These are phyloP conservation scores for Brachyptera risi DNA, from an alignment of 2,888 invertebrate genomes.

Conservation along the genomic window DNA sequence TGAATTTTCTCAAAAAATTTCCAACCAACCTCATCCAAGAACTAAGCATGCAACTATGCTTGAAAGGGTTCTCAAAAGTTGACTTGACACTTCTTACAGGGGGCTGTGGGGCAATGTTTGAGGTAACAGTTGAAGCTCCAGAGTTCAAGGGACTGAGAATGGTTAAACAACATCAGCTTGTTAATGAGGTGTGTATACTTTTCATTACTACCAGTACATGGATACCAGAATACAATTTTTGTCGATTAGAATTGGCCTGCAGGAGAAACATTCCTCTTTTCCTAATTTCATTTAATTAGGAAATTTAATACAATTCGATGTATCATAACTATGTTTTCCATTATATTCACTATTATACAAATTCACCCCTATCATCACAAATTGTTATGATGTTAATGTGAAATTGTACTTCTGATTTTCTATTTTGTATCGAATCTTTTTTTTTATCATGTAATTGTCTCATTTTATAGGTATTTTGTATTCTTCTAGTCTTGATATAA, in stretches of 20 bases:
- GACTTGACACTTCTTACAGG: slow-evolving; percentile 47
- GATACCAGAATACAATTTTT: background rate
- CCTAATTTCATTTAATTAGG: background rate
- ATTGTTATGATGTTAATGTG: no score
- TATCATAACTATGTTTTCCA: no score
- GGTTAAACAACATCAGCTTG: slow-evolving; percentile 69
- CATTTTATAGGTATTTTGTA: no score
- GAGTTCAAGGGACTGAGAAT: slow-evolving; percentile 66
- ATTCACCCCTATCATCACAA: no score
- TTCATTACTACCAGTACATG: background rate
- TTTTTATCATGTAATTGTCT: no score
- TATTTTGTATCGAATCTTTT: no score
- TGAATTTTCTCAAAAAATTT: background rate
- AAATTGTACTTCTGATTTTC: no score
- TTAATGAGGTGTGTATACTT: slow-evolving; percentile 55
- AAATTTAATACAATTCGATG: no score
- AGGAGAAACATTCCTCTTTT: background rate
- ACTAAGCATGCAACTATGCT: background rate
- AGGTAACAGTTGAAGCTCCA: slow-evolving; percentile 61
- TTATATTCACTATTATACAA: no score
- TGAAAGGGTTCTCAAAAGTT: background rate
- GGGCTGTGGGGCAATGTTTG: slow-evolving; percentile 79
- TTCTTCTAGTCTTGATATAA: no score
- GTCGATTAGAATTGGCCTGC: background rate
- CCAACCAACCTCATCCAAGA: background rate